Conservation (phyloP, 2,113 vertebrate species). For the Manacus vitellinus region DNA sequence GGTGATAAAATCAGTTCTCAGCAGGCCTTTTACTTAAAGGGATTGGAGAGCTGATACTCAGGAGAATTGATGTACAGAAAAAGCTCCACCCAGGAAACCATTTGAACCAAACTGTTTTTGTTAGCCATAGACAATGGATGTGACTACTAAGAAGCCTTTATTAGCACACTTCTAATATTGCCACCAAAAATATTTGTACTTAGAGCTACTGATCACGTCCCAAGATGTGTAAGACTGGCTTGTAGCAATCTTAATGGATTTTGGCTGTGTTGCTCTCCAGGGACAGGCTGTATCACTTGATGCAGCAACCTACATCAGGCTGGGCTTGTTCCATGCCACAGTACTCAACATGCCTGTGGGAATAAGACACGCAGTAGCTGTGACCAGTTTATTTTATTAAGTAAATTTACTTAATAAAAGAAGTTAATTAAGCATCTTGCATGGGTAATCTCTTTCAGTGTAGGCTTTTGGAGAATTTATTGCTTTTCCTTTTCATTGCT, state of each 20-base stretch:
- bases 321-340: accelerated
- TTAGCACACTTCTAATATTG: background rate
- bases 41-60: background rate
- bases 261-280: background rate
- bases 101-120: background rate
- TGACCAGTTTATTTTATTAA: background rate
- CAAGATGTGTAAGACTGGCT: background rate
- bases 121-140: background rate
- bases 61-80: background rate
- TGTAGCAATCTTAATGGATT: background rate
- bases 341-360: background rate
- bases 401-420: slow-evolving; percentile 20
- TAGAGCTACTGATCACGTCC: background rate
- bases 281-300: background rate
- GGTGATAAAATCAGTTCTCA: background rate
- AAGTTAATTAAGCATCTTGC: slow-evolving; percentile 30
- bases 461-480: background rate
- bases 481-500: background rate
- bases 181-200: background rate
- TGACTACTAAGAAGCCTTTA: background rate
- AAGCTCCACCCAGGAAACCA: background rate
- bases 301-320: background rate
- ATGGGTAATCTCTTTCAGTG: slow-evolving; percentile 14
- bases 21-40: background rate
- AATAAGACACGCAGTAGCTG: background rate